Evolutionary conservation across 2,113 vertebrate genomes (phyloP).

Genomic region (Laticauda laticaudata): DNA sequence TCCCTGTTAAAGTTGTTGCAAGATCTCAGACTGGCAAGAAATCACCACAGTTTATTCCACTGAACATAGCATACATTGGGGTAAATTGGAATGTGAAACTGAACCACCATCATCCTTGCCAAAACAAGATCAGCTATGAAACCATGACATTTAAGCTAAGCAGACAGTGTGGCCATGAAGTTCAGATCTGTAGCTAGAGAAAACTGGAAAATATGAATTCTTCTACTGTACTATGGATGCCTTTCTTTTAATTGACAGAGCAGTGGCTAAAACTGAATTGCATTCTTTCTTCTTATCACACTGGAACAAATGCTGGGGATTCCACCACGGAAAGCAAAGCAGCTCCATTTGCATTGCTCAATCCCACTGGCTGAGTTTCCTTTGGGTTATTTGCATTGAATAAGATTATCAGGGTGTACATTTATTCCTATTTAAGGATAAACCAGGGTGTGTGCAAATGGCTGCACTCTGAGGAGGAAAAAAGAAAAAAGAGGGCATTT

Average conservation of each 20-base stretch:
- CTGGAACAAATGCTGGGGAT: not conserved
- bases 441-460: not conserved
- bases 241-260: not conserved
- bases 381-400: not conserved
- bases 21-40: not conserved
- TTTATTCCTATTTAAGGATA: not conserved
- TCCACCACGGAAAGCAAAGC: not conserved
- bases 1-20: not conserved
- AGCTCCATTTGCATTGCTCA: not conserved
- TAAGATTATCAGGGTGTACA: too few relatives aligned
- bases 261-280: not conserved
- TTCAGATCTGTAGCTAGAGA: not conserved
- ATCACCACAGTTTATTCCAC: not conserved
- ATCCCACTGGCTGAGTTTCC: not conserved
- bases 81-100: not conserved
- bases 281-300: not conserved
- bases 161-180: not conserved
- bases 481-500: not conserved
- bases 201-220: not conserved
- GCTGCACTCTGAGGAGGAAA: not conserved
- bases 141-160: not conserved
- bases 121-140: not conserved
- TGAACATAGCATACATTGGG: too few relatives aligned
- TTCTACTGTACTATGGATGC: too few relatives aligned
- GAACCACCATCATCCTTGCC: not conserved